phyloP scores from a whole-genome alignment of 2,113 vertebrate species.

The Eubucco bourcierii region DNA sequence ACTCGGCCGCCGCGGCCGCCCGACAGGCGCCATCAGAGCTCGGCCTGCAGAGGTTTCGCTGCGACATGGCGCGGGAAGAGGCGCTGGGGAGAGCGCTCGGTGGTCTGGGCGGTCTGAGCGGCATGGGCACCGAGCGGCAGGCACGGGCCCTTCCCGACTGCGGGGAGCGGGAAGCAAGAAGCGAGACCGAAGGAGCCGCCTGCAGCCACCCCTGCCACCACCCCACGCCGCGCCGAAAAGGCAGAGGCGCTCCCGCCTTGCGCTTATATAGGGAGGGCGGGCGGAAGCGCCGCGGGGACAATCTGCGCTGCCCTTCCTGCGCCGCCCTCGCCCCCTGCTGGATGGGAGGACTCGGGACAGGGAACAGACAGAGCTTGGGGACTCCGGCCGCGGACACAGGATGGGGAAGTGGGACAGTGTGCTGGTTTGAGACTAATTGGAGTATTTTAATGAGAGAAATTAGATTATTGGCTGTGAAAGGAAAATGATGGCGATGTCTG shows the following conservation, averaged over 20 bases:
- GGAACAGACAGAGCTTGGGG: fast-evolving
- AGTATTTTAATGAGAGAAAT: no score
- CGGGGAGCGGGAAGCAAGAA: not conserved
- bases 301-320: fast-evolving
- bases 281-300: fast-evolving
- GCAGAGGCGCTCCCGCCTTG: fast-evolving
- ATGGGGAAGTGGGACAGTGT: no score
- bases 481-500: no score
- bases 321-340: fast-evolving
- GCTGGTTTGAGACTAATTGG: no score
- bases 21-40: not conserved
- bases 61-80: not conserved
- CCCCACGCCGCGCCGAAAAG: fast-evolving
- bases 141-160: not conserved
- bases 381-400: not conserved
- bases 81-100: not conserved
- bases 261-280: not conserved
- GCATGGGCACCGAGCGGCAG: not conserved
- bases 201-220: fast-evolving
- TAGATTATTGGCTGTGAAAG: no score
- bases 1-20: not conserved
- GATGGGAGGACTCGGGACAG: not conserved
- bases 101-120: not conserved
- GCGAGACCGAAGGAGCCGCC: not conserved
- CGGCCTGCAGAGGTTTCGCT: not conserved